These are phyloP conservation scores for Macrobrachium rosenbergii DNA, from an alignment of 1,140 invertebrate species.

Conservation along the genomic window DNA sequence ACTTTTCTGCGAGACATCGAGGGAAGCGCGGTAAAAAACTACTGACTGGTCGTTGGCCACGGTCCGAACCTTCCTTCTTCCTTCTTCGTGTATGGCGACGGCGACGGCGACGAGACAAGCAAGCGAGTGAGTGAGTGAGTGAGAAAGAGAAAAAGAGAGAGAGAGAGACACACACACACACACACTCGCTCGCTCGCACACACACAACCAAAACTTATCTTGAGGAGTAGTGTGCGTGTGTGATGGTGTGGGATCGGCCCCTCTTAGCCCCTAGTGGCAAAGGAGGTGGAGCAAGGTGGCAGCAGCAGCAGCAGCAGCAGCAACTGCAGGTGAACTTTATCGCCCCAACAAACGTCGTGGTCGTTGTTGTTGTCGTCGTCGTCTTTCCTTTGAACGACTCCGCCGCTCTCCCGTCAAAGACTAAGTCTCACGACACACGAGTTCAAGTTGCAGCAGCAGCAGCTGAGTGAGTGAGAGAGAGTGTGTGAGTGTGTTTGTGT, in stretches of 20 bases:
- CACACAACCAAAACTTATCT: constrained; percentile 54
- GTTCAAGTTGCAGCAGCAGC: constrained; percentile 48
- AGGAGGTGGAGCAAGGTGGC: constrained; percentile 50
- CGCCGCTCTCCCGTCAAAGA: constrained; percentile 48
- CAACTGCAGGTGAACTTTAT: too few species aligned
- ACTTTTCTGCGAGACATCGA: constrained; percentile 66
- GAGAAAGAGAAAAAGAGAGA: too few species aligned
- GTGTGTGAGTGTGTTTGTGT: constrained; percentile 34
- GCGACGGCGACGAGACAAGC: not conserved
- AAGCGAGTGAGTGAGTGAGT: too few species aligned
- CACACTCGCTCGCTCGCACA: constrained; percentile 20
- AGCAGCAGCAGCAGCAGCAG: not conserved
- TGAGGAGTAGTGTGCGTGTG: constrained; percentile 41
- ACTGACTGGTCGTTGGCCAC: constrained; percentile 59
- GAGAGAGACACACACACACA: too few species aligned
- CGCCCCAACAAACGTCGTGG: too few species aligned
- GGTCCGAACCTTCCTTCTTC: constrained; percentile 56
- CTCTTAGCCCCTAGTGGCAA: constrained; percentile 48
- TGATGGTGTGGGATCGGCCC: constrained; percentile 64
- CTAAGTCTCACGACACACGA: constrained; percentile 56
- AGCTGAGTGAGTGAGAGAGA: constrained; percentile 34
- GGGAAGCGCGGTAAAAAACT: constrained; percentile 61
- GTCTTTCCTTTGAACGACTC: not conserved
- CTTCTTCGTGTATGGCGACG: not conserved
- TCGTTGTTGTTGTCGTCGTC: not conserved